Evolutionary conservation across 2,797 vertebrate species (phyloP), one percentile per base, ranked within the genome.

Genomic region (Pangasius krempfi): DNA sequence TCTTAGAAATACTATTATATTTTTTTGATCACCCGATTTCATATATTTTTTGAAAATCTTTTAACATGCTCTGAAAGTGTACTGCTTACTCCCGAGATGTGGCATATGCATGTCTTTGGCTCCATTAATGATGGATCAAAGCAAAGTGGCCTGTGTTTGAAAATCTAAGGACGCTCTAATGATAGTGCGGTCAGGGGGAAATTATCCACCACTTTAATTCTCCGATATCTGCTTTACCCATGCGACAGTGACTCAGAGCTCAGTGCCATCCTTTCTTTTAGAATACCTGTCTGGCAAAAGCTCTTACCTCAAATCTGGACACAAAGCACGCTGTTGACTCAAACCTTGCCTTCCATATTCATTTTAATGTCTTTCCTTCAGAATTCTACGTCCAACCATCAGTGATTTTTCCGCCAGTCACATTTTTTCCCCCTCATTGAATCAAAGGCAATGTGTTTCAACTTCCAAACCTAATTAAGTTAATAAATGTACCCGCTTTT

Each of bases 401-500:
- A 56, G 16, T 44, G 14, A 47, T 73, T 47, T 56, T 37, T 4
- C 16, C 66, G 0, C 80, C 54, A 56, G 88, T 85, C 89, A 86
- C 40, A 79, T 60, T 30, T 87, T 83, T 80, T 20, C 66, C 81
- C 86, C 87, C 89, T 90, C 72, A 90, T 89, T 90, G 79, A 92
- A 91, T 93, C 88, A 91, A 91, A 72, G 73, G 60, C 87, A 80
- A 58, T 78, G 86, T 90, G 91, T 56, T 80, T 86, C 87, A 54
- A 64, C 88, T 87, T 92, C 86, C 89, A 85, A 92, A 89, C 85
- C 81, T 89, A 93, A 93, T 91, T 93, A 90, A 88, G 88, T 91
- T 89, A 91, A 94, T 92, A 90, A 92, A 93, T 93, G 90, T 87
- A 89, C 89, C 64, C 75, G 86, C 83, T 88, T 93, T 93, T 92